Conservation (phyloP, 2,797 vertebrate genomes). For the Syndactyla subalaris region DNA sequence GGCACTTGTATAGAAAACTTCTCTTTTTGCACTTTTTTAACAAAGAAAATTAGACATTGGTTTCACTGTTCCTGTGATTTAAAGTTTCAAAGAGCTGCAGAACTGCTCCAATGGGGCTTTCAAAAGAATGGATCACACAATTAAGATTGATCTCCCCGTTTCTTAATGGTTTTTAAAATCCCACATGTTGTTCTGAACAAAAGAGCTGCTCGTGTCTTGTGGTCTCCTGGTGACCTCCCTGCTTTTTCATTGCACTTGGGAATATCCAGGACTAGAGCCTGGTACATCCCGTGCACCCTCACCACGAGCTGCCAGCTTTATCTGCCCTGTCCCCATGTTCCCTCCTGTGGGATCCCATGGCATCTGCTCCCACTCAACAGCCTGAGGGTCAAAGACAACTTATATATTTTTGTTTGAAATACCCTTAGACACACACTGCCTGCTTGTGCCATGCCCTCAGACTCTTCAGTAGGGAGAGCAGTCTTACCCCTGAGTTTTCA, state of each 20-base stretch:
- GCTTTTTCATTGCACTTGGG: not conserved
- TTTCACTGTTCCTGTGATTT: not conserved
- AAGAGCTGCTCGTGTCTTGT: not conserved
- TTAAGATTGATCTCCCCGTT: not conserved
- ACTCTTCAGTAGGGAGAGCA: not conserved
- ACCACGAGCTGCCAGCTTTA: rapidly evolving
- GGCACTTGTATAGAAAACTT: not conserved
- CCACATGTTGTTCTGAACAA: not conserved
- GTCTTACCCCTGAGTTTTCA: not conserved
- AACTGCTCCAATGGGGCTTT: not conserved
- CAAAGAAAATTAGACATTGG: not conserved
- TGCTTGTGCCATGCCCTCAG: not conserved
- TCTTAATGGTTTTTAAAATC: not conserved
- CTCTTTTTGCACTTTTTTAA: not conserved
- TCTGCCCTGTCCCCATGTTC: rapidly evolving
- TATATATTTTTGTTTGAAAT: rapidly evolving
- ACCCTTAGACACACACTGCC: not conserved
- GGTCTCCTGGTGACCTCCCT: not conserved
- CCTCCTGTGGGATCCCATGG: not conserved
- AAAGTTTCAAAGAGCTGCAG: not conserved
- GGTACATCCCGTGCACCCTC: rapidly evolving
- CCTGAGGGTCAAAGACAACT: not conserved
- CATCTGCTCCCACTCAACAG: not conserved
- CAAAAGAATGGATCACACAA: not conserved
- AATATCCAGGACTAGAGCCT: not conserved